phyloP scores from a whole-genome alignment of 2,797 vertebrate species.

The Enteromius argenteus region DNA sequence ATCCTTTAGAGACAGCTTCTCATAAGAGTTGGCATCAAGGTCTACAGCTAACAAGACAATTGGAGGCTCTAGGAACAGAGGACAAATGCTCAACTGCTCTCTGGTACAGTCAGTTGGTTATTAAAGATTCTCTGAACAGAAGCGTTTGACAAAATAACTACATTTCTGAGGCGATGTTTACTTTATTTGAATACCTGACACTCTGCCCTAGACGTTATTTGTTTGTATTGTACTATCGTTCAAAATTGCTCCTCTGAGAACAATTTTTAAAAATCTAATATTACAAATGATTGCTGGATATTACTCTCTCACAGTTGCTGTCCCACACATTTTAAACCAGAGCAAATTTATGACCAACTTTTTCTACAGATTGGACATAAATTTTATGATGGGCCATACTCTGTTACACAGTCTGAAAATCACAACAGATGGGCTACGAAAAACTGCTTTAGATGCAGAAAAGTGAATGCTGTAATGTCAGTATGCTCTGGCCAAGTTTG shows the following conservation, averaged over 20 bases:
- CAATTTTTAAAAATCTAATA: neutral
- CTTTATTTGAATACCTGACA: slow-evolving; percentile 11
- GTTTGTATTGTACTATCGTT: neutral
- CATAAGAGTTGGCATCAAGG: slow-evolving; percentile 52
- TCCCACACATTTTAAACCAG: slow-evolving; percentile 14
- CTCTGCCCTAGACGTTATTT: neutral
- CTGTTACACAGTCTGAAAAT: slow-evolving; percentile 36
- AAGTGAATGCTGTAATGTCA: slow-evolving; percentile 35
- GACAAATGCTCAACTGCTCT: slow-evolving; percentile 12
- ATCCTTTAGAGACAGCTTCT: slow-evolving; percentile 56
- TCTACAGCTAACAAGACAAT: slow-evolving; percentile 45
- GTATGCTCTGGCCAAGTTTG: slow-evolving; percentile 38
- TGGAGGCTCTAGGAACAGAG: slow-evolving; percentile 11
- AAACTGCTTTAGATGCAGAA: slow-evolving; percentile 51
- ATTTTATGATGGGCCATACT: slow-evolving; percentile 50
- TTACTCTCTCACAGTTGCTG: slow-evolving; percentile 23
- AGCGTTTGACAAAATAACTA: neutral
- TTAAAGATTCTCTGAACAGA: neutral
- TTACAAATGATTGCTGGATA: slow-evolving; percentile 25
- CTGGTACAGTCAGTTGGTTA: neutral
- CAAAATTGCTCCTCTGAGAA: slow-evolving; percentile 9
- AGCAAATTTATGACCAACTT: slow-evolving; percentile 41
- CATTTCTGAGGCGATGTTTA: slow-evolving; percentile 2
- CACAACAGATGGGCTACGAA: slow-evolving; percentile 56
- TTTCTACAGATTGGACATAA: slow-evolving; percentile 46